Evolutionary conservation across 2,888 invertebrate genomes (phyloP).

Genomic region (Pseudococcus longispinus): DNA sequence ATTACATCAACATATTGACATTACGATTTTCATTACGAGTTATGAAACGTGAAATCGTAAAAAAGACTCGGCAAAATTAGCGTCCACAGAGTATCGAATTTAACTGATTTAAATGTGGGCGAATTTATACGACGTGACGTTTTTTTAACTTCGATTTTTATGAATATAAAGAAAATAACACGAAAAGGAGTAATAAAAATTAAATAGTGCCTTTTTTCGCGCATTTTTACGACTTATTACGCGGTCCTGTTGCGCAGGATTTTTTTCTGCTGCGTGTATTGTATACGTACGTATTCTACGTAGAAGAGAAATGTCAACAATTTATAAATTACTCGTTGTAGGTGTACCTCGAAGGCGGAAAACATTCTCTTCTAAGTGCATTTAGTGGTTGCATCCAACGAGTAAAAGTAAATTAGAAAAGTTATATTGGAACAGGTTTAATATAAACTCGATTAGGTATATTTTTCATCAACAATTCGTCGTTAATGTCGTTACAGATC

Average conservation of each 20-base stretch:
- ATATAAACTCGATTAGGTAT: background rate
- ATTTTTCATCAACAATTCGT: background rate
- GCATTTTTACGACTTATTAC: conserved; percentile 13
- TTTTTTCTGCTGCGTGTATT: background rate
- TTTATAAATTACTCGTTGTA: conserved; percentile 12
- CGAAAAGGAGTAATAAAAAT: background rate
- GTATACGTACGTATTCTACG: no score
- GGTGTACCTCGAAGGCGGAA: conserved; percentile 23
- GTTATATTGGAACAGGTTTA: background rate
- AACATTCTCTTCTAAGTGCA: conserved; percentile 11
- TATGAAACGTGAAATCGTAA: background rate
- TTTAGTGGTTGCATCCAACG: background rate
- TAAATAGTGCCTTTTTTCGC: conserved; percentile 7
- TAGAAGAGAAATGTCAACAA: background rate
- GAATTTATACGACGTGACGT: background rate
- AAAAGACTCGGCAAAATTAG: conserved; percentile 2
- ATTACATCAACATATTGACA: background rate
- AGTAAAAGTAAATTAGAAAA: background rate
- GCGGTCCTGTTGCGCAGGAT: background rate
- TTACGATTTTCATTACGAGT: background rate
- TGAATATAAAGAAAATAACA: conserved; percentile 4
- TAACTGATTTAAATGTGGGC: background rate
- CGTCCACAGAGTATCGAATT: background rate
- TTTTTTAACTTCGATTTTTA: background rate
- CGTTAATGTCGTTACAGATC: background rate